Percentiles rank a stretch among this genome's conserved stretches.
Conservation (phyloP, 2,113 vertebrate genomes). For the Neopipo cinnamomea region DNA sequence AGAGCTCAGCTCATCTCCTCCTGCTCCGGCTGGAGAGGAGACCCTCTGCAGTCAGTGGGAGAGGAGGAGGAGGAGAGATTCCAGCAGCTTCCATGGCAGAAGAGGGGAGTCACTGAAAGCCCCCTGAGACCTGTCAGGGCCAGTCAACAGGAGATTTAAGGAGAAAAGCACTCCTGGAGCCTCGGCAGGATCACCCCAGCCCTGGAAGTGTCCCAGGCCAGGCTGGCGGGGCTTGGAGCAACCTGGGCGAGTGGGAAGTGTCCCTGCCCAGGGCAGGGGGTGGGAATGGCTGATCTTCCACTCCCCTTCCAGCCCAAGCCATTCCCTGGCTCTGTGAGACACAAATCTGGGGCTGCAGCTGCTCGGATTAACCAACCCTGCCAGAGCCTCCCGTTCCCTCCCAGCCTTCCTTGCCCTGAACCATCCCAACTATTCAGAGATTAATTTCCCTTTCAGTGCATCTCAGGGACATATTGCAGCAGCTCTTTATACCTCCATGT, state of each 20-base stretch:
- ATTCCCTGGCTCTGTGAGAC: neutral
- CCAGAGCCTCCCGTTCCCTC: neutral
- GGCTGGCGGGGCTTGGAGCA: neutral
- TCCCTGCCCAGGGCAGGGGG: neutral
- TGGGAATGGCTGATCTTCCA: neutral
- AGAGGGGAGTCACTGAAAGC: neutral
- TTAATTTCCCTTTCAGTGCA: neutral
- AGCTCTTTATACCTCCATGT: neutral
- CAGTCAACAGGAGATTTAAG: neutral
- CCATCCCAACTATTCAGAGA: neutral
- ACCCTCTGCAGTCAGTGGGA: rapidly evolving
- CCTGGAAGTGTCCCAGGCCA: neutral
- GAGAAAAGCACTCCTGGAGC: neutral
- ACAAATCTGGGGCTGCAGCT: rapidly evolving
- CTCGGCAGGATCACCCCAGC: neutral
- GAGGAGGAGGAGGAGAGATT: neutral
- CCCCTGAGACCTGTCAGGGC: rapidly evolving
- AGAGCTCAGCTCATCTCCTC: neutral
- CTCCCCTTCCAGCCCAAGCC: neutral
- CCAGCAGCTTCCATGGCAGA: too few species aligned
- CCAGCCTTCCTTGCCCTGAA: neutral
- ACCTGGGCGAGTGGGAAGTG: neutral
- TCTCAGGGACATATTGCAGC: neutral
- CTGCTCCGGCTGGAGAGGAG: neutral
- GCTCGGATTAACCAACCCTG: neutral